Evolutionary conservation across 2,888 invertebrate species (phyloP), one percentile per base, ranked within the genome.

Genomic region (Volucella zonaria): DNA sequence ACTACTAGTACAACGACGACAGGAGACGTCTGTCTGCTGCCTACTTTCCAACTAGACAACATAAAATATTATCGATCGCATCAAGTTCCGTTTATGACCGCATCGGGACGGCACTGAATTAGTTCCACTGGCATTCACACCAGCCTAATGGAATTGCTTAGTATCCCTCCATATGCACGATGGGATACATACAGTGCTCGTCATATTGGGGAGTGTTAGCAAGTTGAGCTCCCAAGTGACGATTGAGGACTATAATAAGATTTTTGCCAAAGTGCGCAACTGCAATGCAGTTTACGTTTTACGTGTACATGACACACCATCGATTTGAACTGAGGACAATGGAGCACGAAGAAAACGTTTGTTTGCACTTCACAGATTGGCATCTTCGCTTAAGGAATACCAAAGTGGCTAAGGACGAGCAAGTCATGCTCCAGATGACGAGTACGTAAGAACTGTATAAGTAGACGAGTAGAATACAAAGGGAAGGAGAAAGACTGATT

Each of bases 11-110:
- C 64, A 43, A 56, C 10, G 15, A 45, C 52, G 70, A n/a, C 40
- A 45, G 31, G 59, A 49, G 74, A 70, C 64, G 76, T 76, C 59
- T 66, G 82, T 62, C 73, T 56, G 64, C 68, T 68, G 78, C 73
- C 78, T 74, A 78, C 78, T 78, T 78, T 70, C 79, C 59, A 52
- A 75, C 68, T 68, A 79, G 82, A 83, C 82, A 83, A 66, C 82
- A 83, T 83, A 83, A 83, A 83, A 83, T 79, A 83, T 83, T 75
- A 79, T 83, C 79, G 79, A 83, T 83, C 82, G 74, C 82, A 79
- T 83, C 82, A 75, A 79, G 82, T 79, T 83, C 64, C 79, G 74
- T 83, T 83, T 83, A 79, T 79, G 75, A 52, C 18, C 54, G 47
- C 74, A 79, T 79, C 70, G 68, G 52, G 70, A 66, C 70, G 43